Conservation (phyloP, 2,888 invertebrate species). For the Hypomecis punctinalis region DNA sequence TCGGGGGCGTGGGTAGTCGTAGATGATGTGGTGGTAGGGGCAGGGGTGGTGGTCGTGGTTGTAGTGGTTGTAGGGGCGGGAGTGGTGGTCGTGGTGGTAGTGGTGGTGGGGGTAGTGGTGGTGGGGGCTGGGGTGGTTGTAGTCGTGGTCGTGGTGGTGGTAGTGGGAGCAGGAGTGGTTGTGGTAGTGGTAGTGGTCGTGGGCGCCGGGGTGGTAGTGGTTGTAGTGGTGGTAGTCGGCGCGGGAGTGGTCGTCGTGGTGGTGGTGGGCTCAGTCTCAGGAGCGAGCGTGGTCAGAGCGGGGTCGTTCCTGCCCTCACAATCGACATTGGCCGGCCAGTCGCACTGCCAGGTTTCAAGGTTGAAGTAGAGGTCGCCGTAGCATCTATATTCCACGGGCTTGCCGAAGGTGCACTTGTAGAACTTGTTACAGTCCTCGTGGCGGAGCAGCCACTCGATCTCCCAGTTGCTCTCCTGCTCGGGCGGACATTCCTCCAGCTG, state of each 20-base stretch:
- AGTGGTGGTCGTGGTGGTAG: conserved; percentile 33
- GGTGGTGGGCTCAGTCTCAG: conserved; percentile 17
- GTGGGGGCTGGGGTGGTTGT: conserved; percentile 30
- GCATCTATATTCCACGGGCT: conserved; percentile 85
- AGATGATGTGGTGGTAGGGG: conserved; percentile 30
- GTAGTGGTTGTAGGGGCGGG: conserved; percentile 28
- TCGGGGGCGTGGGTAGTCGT: conserved; percentile 31
- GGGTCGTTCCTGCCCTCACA: conserved; percentile 76
- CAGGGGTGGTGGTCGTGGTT: conserved; percentile 16
- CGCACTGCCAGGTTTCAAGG: conserved; percentile 82
- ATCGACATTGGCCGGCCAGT: conserved; percentile 86
- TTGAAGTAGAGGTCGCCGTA: conserved; percentile 85
- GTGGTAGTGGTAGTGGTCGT: conserved; percentile 32
- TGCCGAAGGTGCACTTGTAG: conserved; percentile 87
- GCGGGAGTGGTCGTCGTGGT: conserved; percentile 36
- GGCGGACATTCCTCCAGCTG: conserved; percentile 60
- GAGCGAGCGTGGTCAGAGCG: conserved; percentile 35
- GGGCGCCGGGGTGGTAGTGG: conserved; percentile 31
- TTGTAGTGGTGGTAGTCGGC: conserved; percentile 20
- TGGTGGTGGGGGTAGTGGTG: conserved; percentile 29
- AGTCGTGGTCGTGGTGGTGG: conserved; percentile 23
- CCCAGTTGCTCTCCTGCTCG: conserved; percentile 63
- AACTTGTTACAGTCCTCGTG: conserved; percentile 86
- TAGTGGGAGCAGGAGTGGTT: conserved; percentile 22
- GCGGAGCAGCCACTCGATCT: conserved; percentile 80